These are phyloP conservation scores for Crematogaster levior DNA, from an alignment of 2,888 invertebrate genomes.

Conservation along the genomic window DNA sequence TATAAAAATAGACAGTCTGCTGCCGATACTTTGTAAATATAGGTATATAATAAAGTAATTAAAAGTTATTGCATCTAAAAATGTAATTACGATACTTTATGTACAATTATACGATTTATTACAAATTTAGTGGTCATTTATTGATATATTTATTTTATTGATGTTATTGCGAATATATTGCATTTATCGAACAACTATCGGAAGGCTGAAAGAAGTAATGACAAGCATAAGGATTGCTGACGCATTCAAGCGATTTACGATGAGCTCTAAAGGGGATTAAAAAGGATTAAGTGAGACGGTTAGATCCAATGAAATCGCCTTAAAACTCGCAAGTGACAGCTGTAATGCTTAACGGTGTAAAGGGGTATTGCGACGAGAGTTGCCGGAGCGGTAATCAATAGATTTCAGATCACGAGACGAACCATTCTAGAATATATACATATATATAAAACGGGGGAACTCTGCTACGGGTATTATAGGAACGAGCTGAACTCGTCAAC, in stretches of 20 bases:
- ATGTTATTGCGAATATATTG: not conserved
- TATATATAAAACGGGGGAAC: conserved; percentile 18
- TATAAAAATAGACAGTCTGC: not conserved
- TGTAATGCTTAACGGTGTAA: conserved; percentile 60
- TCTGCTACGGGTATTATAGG: conserved; percentile 41
- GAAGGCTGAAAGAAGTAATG: conserved; percentile 13
- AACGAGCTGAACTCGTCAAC: conserved; percentile 46
- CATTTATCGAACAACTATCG: not conserved
- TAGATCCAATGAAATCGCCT: conserved; percentile 63
- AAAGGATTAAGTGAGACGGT: conserved; percentile 42
- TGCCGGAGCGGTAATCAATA: conserved; percentile 57
- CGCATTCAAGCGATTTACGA: conserved; percentile 27
- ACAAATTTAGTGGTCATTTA: not conserved
- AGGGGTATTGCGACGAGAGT: conserved; percentile 43
- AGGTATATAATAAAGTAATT: not conserved
- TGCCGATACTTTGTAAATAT: not conserved
- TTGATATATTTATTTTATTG: not conserved
- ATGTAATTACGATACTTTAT: not conserved
- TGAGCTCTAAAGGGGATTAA: conserved; percentile 32
- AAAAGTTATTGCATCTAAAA: not conserved
- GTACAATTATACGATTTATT: not conserved
- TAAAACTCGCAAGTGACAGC: conserved; percentile 67
- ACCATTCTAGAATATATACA: conserved; percentile 13
- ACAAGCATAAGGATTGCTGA: conserved; percentile 26
- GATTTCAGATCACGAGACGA: conserved; percentile 36